Evolutionary conservation across 2,797 vertebrate genomes (phyloP).

Genomic region (Rallus crepitans): DNA sequence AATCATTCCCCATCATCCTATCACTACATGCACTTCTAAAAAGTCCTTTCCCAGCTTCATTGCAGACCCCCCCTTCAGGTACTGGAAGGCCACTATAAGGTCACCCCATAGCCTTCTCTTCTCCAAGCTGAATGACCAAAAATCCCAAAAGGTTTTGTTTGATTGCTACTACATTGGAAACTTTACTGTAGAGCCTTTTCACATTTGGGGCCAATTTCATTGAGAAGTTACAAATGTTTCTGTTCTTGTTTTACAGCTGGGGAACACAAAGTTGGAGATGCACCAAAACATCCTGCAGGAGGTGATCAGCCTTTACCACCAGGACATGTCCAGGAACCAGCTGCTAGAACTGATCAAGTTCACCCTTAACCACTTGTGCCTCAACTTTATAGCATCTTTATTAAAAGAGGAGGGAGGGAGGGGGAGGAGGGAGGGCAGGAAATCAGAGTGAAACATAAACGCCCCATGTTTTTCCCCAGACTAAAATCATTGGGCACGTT

Average conservation of each 20-base stretch:
- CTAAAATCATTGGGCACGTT: background rate
- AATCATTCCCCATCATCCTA: too few species aligned
- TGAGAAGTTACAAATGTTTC: background rate
- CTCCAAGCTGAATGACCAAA: too few species aligned
- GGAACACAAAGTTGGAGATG: conserved; percentile 47
- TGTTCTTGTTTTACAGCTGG: conserved; percentile 66
- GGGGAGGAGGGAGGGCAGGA: background rate
- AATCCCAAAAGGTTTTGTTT: background rate
- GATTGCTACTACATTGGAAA: background rate
- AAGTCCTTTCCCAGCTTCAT: too few species aligned
- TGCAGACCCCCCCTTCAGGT: too few species aligned
- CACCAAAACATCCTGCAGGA: conserved; percentile 54
- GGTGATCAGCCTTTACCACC: conserved; percentile 66
- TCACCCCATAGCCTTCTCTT: too few species aligned
- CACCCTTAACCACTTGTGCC: conserved; percentile 70
- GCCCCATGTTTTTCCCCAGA: conserved; percentile 16
- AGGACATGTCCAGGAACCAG: conserved; percentile 59
- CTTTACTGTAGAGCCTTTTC: background rate
- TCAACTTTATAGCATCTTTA: conserved; percentile 65
- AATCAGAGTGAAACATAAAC: conserved; percentile 12
- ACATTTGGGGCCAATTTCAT: background rate
- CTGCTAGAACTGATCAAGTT: conserved; percentile 57
- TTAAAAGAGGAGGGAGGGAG: background rate
- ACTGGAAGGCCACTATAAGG: too few species aligned
- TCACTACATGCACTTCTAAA: too few species aligned